These are phyloP conservation scores for Hypotaenidia philippensis DNA, from an alignment of 2,797 vertebrate genomes.

Conservation along the genomic window DNA sequence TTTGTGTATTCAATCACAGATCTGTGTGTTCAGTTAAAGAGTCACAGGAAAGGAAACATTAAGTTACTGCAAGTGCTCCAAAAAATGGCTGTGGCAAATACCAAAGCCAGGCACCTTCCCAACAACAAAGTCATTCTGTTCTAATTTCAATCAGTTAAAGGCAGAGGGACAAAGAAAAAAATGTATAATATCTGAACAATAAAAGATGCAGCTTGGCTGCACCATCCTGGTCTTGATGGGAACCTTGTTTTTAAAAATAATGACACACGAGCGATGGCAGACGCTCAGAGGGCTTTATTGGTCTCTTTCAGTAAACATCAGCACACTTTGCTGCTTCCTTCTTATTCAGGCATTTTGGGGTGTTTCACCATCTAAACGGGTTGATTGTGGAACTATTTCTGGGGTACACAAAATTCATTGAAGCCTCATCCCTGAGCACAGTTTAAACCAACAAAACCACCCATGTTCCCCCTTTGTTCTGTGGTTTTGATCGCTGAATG, in stretches of 20 bases:
- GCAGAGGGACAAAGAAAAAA: not conserved
- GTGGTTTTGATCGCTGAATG: not conserved
- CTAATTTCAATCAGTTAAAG: not conserved
- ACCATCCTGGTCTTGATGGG: not conserved
- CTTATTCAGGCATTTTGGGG: not conserved
- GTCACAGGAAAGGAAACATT: not conserved
- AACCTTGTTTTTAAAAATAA: not conserved
- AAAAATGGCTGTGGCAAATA: not conserved
- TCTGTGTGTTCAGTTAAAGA: not conserved
- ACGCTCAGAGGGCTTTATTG: not conserved
- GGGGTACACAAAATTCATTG: not conserved
- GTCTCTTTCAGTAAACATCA: not conserved
- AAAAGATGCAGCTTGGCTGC: not conserved
- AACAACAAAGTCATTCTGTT: fast-evolving
- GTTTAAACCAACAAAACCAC: not conserved
- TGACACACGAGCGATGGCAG: not conserved
- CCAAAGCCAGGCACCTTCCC: not conserved
- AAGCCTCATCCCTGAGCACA: not conserved
- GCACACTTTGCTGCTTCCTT: not conserved
- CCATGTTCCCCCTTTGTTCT: fast-evolving
- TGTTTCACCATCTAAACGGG: not conserved
- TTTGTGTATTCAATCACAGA: too few relatives aligned
- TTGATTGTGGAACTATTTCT: not conserved
- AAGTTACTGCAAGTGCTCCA: not conserved
- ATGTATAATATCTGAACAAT: not conserved